Evolutionary conservation across 2,113 vertebrate genomes (phyloP), one percentile per base, ranked within the genome.

Genomic region (Pleuronectes platessa): DNA sequence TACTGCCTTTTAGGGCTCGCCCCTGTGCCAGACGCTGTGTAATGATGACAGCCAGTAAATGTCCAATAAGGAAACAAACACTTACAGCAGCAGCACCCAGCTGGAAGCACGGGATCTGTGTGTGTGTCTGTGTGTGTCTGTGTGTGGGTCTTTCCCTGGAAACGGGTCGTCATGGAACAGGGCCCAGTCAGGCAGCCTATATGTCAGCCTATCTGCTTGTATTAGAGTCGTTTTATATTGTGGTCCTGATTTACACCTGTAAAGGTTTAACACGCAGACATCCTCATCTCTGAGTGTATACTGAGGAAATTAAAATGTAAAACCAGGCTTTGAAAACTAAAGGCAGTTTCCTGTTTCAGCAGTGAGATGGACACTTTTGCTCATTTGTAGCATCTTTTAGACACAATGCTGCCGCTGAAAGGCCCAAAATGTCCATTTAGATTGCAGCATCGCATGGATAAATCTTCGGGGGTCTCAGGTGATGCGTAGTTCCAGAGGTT

Each of bases 11-110:
- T 75, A 79, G 83, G 78, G 78, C 74, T 80, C 45, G 62, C 67
- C 69, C 74, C 76, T 62, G 47, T 83, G 83, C 75, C 73, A 83
- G 78, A 76, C 80, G 83, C 80, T 78, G 67, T 83, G 84, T 71
- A 75, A 86, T 89, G 82, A 88, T 83, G 86, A 85, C 81, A 86
- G 77, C 74, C 85, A 85, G 83, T 81, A 88, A 91, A 90, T 82
- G 76, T 90, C 86, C 79, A 86, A 76, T 82, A 78, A 81, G 83
- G 74, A 86, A 85, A 74, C 79, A 84, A 78, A 83, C 81, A 81
- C 72, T 68, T 74, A 31, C 65, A 85, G 71, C n/a, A 58, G 37
- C 37, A 78, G 70, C 24, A 70, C 51, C 63, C 82, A 68, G 76
- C 51, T 73, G 71, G 73, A 77, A 81, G 78, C 71, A 75, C 45